Evolutionary conservation across 2,113 vertebrate species (phyloP), one percentile per base, ranked within the genome.

Genomic region (Scophthalmus maximus): DNA sequence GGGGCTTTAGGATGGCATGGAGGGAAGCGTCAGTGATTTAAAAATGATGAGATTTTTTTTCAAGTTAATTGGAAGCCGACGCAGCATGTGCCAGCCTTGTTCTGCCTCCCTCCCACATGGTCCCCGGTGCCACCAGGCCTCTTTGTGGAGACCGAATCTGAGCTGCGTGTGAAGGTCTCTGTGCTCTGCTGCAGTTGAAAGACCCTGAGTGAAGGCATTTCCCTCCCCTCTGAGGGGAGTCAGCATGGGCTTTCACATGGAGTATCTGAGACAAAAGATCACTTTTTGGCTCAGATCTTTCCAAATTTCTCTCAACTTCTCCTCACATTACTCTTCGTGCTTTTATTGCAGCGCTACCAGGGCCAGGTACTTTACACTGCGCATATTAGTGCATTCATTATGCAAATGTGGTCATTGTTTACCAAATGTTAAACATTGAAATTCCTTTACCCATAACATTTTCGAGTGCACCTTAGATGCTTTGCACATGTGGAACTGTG

Each of bases 21-120:
- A 74, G 70, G 30, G 42, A 67, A 52, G 34, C 77, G 72, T 44
- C 64, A 27, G 61, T 76, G 80, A 81, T 63, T 74, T 62, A 55
- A 9, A 78, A 81, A 77, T 52, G 55, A 74, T 55, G 49, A 56
- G 26, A 53, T 69, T 44, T 20, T 8, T 44, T 81, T 82, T 18
- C 8, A 6, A 47, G 46, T 75, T 84, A 83, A 87, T 86, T 87
- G 78, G 81, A 68, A 82, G 60, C 67, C 58, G n/a, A 67, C 70
- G 7, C 80, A 80, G 81, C 68, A 11, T 67, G 83, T 65, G 12
- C 25, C 81, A 63, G 66, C 61, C 53, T 68, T 40, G 82, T 67
- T 75, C 68, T 68, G 47, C 56, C 73, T 58, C 29, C 38, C 59
- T 62, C 65, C 61, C 34, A n/a, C 73, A n/a, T 55, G n/a, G 73